Percentiles rank a stretch among this genome's conserved stretches.
phyloP scores from a whole-genome alignment of 2,888 invertebrate genomes.

The Chaitophorus viminalis region DNA sequence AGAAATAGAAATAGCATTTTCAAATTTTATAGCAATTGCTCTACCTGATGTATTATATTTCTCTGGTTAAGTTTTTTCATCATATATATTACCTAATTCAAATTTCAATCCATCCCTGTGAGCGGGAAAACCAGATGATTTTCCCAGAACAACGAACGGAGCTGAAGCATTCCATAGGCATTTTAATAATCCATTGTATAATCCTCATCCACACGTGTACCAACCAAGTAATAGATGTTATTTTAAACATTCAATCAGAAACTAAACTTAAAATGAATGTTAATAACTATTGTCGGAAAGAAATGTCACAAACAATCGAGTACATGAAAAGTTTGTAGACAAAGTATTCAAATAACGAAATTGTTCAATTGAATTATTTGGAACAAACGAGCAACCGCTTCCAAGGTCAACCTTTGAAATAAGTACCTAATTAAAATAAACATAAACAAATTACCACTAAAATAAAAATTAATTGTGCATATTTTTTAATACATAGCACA shows the following conservation, averaged over 20 bases:
- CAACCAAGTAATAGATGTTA: not conserved
- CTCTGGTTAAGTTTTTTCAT: not conserved
- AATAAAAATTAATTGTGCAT: too few relatives aligned
- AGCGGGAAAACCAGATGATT: not conserved
- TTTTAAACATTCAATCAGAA: slow-evolving; percentile 9
- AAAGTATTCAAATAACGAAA: slow-evolving; percentile 7
- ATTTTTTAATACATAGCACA: too few relatives aligned
- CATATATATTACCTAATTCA: not conserved
- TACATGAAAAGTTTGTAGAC: not conserved
- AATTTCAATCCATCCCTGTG: not conserved
- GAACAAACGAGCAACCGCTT: not conserved
- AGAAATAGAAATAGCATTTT: slow-evolving; percentile 1
- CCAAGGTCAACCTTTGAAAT: not conserved
- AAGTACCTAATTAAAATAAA: too few relatives aligned
- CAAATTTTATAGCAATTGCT: slow-evolving; percentile 9
- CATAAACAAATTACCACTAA: too few relatives aligned
- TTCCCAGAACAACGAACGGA: not conserved
- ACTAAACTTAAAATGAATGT: not conserved
- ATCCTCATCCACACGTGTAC: not conserved
- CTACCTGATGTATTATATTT: not conserved
- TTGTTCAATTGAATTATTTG: not conserved
- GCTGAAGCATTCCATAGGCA: slow-evolving; percentile 9
- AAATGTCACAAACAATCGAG: not conserved
- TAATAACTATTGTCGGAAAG: not conserved
- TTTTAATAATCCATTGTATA: slow-evolving; percentile 1